Conservation (phyloP, 2,797 vertebrate genomes). For the Otolemur crassicaudatus region DNA sequence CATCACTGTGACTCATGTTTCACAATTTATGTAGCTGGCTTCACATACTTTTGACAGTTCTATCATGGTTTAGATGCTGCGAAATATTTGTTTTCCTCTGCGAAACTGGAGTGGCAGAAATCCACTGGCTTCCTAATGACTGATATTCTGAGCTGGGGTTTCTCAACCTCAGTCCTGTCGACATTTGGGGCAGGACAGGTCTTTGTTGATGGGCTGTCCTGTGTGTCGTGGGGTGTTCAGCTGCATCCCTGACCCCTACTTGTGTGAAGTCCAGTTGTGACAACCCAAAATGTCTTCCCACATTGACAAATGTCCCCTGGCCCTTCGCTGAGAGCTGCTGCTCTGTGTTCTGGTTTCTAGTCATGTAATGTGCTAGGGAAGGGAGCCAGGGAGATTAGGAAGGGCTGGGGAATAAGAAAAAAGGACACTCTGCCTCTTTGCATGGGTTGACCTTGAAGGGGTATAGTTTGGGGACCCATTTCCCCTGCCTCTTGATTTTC, state of each 20-base stretch:
- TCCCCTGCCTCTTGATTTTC: background rate
- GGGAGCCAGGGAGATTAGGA: too few relatives aligned
- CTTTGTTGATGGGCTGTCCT: background rate
- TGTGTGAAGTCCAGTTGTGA: background rate
- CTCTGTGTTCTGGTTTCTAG: background rate
- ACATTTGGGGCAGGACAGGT: background rate
- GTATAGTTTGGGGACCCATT: too few relatives aligned
- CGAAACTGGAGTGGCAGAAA: background rate
- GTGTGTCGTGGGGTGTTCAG: background rate
- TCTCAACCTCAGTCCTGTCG: background rate
- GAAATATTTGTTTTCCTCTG: conserved; percentile 73
- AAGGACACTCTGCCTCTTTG: background rate
- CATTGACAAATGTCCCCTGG: background rate
- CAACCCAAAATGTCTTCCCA: background rate
- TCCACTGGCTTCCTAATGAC: conserved; percentile 4
- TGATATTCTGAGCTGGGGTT: background rate
- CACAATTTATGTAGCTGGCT: conserved; percentile 66
- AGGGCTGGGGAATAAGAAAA: background rate
- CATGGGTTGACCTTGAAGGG: background rate
- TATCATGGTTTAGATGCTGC: conserved; percentile 65
- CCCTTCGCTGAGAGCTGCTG: background rate
- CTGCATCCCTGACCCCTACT: background rate
- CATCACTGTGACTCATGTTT: conserved; percentile 60
- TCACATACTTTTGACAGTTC: conserved; percentile 73
- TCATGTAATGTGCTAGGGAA: background rate